Base-by-base conservation (phyloP, 2,888 invertebrate species). In the Eristalis tenax region DNA sequence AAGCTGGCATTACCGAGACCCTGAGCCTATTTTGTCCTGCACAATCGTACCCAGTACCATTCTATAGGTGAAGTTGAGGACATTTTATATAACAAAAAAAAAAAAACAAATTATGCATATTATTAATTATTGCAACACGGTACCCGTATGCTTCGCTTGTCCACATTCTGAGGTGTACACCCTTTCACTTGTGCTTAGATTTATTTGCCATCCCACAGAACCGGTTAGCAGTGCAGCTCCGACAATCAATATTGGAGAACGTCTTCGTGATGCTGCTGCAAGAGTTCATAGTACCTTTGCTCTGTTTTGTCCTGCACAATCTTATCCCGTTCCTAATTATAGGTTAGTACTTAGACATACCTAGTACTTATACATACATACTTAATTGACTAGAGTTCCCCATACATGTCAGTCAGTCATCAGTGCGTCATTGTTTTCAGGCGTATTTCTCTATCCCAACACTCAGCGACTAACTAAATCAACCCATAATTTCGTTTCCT, bases 11-110 rank as follows among this genome's bases (percentile, higher is more conserved):
- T 2, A 73, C 82, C 18, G 88, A 90, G 0, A 94, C 95, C 90
- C 94, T 96, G 91, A 95, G 95, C 80, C 93, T 96, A 88, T 94
- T 96, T 91, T 97, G 96, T 92, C 96, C 96, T 91, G 96, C 96
- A 88, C 96, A 96, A 94, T 96, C 96, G 89, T 96, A 95, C 92
- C 96, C 95, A 68, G 94, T 94, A 76, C 95, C 95, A 57, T 90
- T 91, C 73, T 93, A 93, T 93, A 94, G 94, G 94, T 95, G 94
- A 50, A 50, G 2, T 18, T 10, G 50, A 18, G 5, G 4, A 6
- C 6, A 43, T 43, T 40, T 40, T n/a, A 43, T 15, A n/a, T n/a
- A n/a, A n/a, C 26, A 26, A 26, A 26, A 26, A 26, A 26, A 26
- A 26, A 2, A 26, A 26, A n/a, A n/a, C n/a, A n/a, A n/a, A n/a